phyloP scores from a whole-genome alignment of 2,113 vertebrate species.

The Eclectus roratus region DNA sequence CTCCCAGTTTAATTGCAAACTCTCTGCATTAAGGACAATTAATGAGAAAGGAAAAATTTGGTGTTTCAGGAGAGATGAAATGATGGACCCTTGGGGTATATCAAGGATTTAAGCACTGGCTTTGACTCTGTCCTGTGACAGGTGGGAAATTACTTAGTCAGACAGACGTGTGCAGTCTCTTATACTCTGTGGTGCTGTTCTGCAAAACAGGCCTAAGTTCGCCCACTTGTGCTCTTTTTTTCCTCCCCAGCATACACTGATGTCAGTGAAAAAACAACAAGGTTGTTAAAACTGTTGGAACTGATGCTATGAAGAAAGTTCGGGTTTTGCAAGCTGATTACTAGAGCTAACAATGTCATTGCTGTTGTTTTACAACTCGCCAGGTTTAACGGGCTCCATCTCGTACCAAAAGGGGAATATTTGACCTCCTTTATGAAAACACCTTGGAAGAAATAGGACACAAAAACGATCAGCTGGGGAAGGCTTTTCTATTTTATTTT shows the following conservation, averaged over 20 bases:
- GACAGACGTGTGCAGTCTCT: background rate
- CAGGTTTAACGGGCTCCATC: background rate
- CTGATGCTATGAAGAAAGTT: background rate
- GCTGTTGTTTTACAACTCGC: background rate
- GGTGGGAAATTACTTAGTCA: conserved; percentile 16
- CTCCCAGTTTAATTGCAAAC: conserved; percentile 73
- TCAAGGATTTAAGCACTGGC: conserved; percentile 11
- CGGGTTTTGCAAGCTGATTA: background rate
- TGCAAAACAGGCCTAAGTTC: background rate
- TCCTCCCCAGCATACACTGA: background rate
- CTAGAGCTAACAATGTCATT: background rate
- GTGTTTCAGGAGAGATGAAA: conserved; percentile 68
- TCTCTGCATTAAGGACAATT: conserved; percentile 65
- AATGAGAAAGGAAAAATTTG: conserved; percentile 73
- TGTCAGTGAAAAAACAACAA: background rate
- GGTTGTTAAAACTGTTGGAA: conserved; percentile 1
- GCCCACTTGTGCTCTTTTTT: background rate
- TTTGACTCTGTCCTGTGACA: conserved; percentile 52
- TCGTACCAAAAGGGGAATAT: background rate
- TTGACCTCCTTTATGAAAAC: background rate
- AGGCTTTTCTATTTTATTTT: background rate
- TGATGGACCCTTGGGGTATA: conserved; percentile 48
- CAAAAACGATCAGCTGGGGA: background rate
- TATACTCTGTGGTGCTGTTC: background rate
- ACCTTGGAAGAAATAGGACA: background rate